These are phyloP conservation scores for Trichopoda pennipes DNA, from an alignment of 2,888 invertebrate genomes.

Conservation along the genomic window DNA sequence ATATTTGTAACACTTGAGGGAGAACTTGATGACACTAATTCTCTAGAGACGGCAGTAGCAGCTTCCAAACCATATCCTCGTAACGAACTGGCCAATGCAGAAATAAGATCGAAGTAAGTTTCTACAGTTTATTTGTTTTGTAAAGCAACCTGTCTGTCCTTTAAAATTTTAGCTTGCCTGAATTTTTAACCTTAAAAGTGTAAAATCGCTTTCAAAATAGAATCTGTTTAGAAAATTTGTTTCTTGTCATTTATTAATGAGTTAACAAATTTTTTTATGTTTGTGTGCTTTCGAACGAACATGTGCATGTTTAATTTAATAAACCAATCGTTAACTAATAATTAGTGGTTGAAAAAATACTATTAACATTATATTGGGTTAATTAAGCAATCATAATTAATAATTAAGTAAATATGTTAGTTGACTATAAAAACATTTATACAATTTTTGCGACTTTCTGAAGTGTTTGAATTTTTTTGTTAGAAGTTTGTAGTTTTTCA, in stretches of 20 bases:
- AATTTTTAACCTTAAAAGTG: too few relatives aligned
- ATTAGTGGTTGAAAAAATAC: background rate
- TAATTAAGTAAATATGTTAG: constrained; percentile 53
- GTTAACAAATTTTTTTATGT: too few relatives aligned
- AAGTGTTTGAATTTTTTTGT: constrained; percentile 5
- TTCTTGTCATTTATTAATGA: too few relatives aligned
- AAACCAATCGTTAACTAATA: constrained; percentile 8
- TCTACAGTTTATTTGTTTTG: background rate
- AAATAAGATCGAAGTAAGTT: constrained; percentile 83
- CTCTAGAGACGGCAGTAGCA: constrained; percentile 84
- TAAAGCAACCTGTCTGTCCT: background rate
- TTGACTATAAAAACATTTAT: constrained; percentile 47
- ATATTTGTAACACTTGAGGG: constrained; percentile 93
- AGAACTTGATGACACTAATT: constrained; percentile 81
- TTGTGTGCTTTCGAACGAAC: too few relatives aligned
- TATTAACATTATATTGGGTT: constrained; percentile 30
- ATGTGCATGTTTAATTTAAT: background rate
- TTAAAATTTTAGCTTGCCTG: too few relatives aligned
- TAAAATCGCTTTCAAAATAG: too few relatives aligned
- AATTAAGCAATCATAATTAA: constrained; percentile 56
- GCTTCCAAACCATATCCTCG: constrained; percentile 85
- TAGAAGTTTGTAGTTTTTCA: background rate
- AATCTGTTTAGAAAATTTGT: too few relatives aligned
- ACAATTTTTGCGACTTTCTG: background rate
- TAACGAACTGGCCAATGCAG: constrained; percentile 82